Evolutionary conservation across 2,113 vertebrate species (phyloP).

Genomic region (Oncorhynchus nerka): DNA sequence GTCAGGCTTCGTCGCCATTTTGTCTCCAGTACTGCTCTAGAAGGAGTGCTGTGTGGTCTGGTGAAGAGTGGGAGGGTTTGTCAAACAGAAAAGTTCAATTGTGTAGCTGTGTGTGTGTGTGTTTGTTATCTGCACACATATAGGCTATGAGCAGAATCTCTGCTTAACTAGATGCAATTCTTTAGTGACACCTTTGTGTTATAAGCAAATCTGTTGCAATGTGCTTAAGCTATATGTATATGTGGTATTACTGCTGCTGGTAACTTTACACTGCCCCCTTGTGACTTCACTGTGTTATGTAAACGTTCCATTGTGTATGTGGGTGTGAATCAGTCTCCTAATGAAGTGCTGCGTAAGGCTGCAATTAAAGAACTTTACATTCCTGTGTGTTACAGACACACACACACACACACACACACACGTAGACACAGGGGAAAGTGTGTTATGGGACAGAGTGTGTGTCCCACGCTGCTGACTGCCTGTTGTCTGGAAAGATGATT

Average conservation of each 20-base stretch:
- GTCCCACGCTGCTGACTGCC: conserved; percentile 15
- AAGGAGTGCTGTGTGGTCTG: conserved; percentile 18
- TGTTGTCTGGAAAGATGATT: conserved; percentile 60
- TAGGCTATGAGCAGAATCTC: no score
- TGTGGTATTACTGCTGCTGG: no score
- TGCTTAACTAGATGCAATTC: no score
- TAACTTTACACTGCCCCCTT: no score
- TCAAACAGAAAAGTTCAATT: conserved; percentile 31
- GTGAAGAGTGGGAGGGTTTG: conserved; percentile 40
- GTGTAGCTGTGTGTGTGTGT: conserved; percentile 15
- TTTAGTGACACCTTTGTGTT: no score
- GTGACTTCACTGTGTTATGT: neutral
- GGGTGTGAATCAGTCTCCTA: neutral
- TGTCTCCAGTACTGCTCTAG: conserved; percentile 36
- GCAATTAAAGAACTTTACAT: neutral
- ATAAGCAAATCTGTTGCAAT: no score
- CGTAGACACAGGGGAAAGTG: conserved; percentile 1
- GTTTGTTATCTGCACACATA: neutral
- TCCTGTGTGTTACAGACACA: neutral
- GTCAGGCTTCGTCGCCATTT: conserved; percentile 57
- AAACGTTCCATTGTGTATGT: neutral
- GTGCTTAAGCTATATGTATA: no score
- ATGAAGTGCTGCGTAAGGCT: neutral
- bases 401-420: neutral
- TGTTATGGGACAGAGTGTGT: conserved; percentile 7